A percentile compares a stretch with the other conserved stretches of the same genome.
These are phyloP conservation scores for Artibeus lituratus DNA, from an alignment of 2,797 vertebrate species.

Conservation along the genomic window DNA sequence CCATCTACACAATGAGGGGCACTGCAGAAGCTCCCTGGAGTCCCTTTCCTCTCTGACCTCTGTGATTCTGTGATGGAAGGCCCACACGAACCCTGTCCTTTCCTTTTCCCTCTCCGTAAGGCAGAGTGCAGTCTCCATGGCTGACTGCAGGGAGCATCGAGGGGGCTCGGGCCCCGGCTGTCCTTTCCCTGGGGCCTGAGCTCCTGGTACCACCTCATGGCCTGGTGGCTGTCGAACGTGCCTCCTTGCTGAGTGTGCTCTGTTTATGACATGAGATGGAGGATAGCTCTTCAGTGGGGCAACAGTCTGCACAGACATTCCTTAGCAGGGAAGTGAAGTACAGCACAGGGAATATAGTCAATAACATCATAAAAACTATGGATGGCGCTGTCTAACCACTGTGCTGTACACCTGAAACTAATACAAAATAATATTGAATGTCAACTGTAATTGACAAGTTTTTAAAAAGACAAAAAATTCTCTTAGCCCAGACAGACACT, in stretches of 20 bases:
- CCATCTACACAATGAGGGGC: background rate
- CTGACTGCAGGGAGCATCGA: background rate
- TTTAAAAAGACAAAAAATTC: no score
- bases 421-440: background rate
- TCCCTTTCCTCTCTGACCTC: background rate
- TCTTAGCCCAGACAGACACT: background rate
- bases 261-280: background rate
- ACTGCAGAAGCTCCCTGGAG: background rate
- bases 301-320: background rate
- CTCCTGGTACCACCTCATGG: rapidly evolving
- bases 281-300: background rate
- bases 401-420: background rate
- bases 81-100: background rate
- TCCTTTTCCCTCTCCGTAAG: background rate
- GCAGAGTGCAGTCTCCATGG: background rate
- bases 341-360: no score
- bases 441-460: background rate
- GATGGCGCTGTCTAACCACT: background rate
- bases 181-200: background rate
- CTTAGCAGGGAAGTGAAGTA: background rate
- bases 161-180: background rate
- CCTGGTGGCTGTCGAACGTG: background rate
- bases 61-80: background rate
- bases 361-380: no score
- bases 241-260: background rate